These are phyloP conservation scores for Dicycla oo DNA, from an alignment of 2,888 invertebrate genomes.

Conservation along the genomic window DNA sequence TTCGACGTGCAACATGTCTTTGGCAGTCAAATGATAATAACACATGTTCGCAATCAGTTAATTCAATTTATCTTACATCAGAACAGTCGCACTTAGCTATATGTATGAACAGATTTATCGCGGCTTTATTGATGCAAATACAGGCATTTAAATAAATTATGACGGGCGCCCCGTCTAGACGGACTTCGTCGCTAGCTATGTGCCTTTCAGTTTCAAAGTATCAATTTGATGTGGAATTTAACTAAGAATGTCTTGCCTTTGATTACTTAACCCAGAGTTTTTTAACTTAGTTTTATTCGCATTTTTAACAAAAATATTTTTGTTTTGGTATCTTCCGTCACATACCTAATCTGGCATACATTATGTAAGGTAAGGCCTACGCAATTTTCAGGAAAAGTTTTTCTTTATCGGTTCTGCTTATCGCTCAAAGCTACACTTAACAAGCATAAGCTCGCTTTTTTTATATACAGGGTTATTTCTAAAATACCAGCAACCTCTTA, in stretches of 20 bases:
- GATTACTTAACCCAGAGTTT: not conserved
- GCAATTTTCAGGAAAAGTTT: not conserved
- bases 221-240: conserved; percentile 24
- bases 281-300: not conserved
- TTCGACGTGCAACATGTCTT: conserved; percentile 44
- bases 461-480: no score
- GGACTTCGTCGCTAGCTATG: conserved; percentile 38
- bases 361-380: not conserved
- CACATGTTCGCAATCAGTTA: conserved; percentile 50
- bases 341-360: not conserved
- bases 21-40: conserved; percentile 56
- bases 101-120: conserved; percentile 48
- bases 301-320: not conserved
- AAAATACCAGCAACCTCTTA: no score
- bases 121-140: conserved; percentile 58
- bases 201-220: conserved; percentile 41
- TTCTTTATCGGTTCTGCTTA: not conserved
- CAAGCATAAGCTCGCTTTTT: no score
- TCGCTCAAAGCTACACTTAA: not conserved
- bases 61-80: conserved; percentile 47
- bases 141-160: conserved; percentile 58
- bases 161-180: conserved; percentile 60
- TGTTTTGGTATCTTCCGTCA: not conserved
- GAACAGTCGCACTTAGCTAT: conserved; percentile 16
- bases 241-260: conserved; percentile 17